Evolutionary conservation across 2,888 invertebrate species (phyloP).

Genomic region (Dyspetes luteomarginatus): DNA sequence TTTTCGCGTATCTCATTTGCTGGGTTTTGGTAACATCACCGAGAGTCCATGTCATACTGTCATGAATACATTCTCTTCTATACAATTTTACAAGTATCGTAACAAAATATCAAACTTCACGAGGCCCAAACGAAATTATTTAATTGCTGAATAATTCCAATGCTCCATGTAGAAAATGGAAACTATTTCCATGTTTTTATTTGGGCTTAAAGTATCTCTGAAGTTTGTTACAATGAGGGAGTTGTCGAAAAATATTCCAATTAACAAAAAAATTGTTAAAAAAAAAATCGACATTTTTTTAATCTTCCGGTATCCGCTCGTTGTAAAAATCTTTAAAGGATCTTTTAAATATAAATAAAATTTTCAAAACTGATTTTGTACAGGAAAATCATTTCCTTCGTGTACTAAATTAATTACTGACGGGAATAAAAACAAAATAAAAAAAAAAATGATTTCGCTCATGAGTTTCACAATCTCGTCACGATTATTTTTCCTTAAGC

Average conservation of each 20-base stretch:
- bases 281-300: too few relatives aligned
- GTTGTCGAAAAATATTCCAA: too few relatives aligned
- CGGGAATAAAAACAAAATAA: not conserved
- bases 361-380: too few relatives aligned
- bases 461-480: not conserved
- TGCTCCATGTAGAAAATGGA: too few relatives aligned
- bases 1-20: conserved; percentile 11
- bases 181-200: too few relatives aligned
- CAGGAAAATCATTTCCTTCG: too few relatives aligned
- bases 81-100: not conserved
- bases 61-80: not conserved
- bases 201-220: too few relatives aligned
- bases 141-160: not conserved
- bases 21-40: conserved; percentile 12
- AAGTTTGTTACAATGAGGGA: too few relatives aligned
- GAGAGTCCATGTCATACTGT: not conserved
- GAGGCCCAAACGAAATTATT: conserved; percentile 14
- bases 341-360: too few relatives aligned
- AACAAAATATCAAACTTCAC: conserved; percentile 59
- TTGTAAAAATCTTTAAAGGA: too few relatives aligned
- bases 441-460: not conserved
- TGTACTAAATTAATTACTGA: not conserved
- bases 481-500: conserved; percentile 25
- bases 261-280: too few relatives aligned
- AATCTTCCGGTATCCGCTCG: too few relatives aligned